phyloP scores from a whole-genome alignment of 2,113 vertebrate species.

The Cyphomyrus plagiostoma region DNA sequence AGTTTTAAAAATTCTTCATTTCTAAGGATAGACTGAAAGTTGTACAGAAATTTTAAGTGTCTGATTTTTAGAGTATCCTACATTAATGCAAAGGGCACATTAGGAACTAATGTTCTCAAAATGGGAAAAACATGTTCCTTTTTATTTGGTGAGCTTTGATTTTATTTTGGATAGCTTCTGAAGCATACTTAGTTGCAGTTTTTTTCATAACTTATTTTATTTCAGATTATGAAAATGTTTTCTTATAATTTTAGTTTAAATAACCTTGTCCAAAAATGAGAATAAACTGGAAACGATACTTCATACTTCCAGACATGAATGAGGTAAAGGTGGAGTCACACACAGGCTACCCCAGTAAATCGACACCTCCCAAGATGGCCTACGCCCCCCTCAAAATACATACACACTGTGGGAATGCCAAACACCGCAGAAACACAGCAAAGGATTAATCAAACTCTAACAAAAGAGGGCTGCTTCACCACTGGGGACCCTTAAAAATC shows the following conservation, averaged over 20 bases:
- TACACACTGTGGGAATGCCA: background rate
- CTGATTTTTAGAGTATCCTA: background rate
- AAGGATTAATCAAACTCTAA: slow-evolving; percentile 1
- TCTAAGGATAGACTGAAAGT: too few relatives aligned
- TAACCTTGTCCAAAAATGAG: background rate
- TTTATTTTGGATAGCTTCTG: background rate
- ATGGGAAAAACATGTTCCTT: background rate
- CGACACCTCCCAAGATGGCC: background rate
- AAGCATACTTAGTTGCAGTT: background rate
- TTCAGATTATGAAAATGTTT: background rate
- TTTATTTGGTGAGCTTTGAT: background rate
- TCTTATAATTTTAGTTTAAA: background rate
- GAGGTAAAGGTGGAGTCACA: background rate
- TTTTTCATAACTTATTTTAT: background rate
- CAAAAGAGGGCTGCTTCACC: background rate
- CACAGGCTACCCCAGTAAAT: background rate
- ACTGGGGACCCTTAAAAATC: background rate
- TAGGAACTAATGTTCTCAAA: background rate
- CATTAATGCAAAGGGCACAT: background rate
- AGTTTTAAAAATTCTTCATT: background rate
- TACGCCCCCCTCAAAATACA: background rate
- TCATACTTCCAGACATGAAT: background rate
- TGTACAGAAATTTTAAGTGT: too few relatives aligned
- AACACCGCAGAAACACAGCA: background rate
- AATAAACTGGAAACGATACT: background rate